Base-by-base conservation (phyloP, 1,140 invertebrate genomes). In the Polypedilum vanderplanki region DNA sequence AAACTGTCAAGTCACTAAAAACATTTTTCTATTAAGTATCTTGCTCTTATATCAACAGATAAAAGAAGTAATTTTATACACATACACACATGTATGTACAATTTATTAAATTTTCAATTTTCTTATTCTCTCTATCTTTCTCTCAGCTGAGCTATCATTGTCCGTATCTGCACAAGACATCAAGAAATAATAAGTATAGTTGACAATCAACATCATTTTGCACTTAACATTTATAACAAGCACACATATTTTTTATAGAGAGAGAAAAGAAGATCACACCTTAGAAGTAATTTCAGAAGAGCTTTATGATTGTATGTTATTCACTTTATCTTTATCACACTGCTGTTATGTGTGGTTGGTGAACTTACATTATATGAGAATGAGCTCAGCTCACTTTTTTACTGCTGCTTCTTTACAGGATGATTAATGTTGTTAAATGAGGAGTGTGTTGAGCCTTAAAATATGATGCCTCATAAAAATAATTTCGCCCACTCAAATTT, bases 391-490 rank as follows among this genome's bases (percentile, higher is more conserved):
- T n/a, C n/a, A n/a, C n/a, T n/a, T n/a, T n/a, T n/a, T n/a, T n/a
- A 57, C 4, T 57, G 3, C 12, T n/a, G 46, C 46, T n/a, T 12
- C 4, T 57, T 57, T 57, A n/a, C n/a, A 57, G 4, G 12, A 57
- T 57, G 46, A 57, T 57, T 57, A 57, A 57, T 57, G 46, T n/a
- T 57, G 46, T 3, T 15, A 57, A 57, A n/a, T 15, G 7, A 12
- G n/a, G 12, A 57, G 46, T 57, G n/a, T n/a, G 4, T 1, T 15
- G 46, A 57, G 46, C 46, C 46, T n/a, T n/a, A 12, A 57, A 57
- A 57, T 57, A 57, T 57, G 46, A 57, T 57, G n/a, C 46, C 9
- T 57, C 46, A 57, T 57, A 57, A 57, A 57, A 57, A 57, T 57
- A 46, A 33, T 3, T 33, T 33, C 5, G 12, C 46, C 46, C 46